Conservation (phyloP, 92 coral and sea anemone genomes). For the Pocillopora grandis region DNA sequence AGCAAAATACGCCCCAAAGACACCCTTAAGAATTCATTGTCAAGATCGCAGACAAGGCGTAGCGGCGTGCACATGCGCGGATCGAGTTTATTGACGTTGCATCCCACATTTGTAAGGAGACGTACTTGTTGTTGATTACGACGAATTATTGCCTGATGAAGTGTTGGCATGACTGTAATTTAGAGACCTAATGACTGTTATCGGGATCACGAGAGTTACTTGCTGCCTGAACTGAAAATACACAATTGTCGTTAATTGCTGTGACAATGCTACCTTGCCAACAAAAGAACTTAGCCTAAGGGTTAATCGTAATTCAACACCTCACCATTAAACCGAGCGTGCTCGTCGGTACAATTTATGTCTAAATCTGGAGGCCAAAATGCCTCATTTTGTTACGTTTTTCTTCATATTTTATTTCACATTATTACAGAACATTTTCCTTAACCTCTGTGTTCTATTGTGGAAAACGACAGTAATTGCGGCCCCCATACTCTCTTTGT, state of each 20-base stretch:
- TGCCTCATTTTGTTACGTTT: too few species aligned
- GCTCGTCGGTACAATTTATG: too few species aligned
- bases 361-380: too few species aligned
- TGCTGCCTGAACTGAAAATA: background rate
- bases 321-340: too few species aligned
- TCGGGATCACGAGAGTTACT: background rate
- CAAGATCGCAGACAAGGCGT: slow-evolving; percentile 53
- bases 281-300: too few species aligned
- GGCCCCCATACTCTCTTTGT: too few species aligned
- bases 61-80: slow-evolving; percentile 56
- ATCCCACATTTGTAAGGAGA: slow-evolving; percentile 51
- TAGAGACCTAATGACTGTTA: background rate
- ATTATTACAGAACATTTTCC: too few species aligned
- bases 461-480: too few species aligned
- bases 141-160: slow-evolving; percentile 57
- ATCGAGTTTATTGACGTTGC: slow-evolving; percentile 55
- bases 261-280: too few species aligned
- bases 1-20: slow-evolving; percentile 52
- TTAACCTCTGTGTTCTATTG: too few species aligned
- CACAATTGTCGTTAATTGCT: background rate
- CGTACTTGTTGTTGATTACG: slow-evolving; percentile 51
- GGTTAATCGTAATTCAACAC: too few species aligned
- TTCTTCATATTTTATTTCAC: too few species aligned
- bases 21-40: slow-evolving; percentile 41
- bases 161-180: slow-evolving; percentile 13